Evolutionary conservation across 2,797 vertebrate species (phyloP).

Genomic region (Staurois parvus): DNA sequence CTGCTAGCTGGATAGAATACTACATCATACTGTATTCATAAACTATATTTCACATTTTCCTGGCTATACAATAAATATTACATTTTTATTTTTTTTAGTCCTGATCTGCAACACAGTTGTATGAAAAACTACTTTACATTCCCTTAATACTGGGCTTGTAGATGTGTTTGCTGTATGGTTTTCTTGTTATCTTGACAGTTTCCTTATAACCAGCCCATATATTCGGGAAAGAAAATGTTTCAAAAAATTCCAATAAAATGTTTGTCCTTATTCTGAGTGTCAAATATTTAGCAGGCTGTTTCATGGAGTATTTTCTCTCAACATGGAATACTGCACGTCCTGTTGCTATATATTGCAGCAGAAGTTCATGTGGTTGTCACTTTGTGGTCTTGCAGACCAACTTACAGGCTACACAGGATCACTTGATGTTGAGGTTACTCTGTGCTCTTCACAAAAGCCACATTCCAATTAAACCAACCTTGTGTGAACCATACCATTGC

Average conservation of each 20-base stretch:
- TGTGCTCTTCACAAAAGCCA: neutral
- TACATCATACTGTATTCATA: too few relatives aligned
- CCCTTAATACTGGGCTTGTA: too few relatives aligned
- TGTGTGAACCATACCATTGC: neutral
- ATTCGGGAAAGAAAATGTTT: neutral
- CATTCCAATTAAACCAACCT: neutral
- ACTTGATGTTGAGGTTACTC: neutral
- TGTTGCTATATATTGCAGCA: neutral
- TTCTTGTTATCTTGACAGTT: neutral
- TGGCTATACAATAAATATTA: too few relatives aligned
- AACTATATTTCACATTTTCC: too few relatives aligned
- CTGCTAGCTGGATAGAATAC: too few relatives aligned
- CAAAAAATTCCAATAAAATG: neutral
- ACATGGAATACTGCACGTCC: neutral
- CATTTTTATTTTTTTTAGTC: too few relatives aligned
- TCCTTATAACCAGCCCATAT: neutral
- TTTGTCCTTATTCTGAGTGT: neutral
- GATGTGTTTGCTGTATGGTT: neutral
- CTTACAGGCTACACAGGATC: neutral
- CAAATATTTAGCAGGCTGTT: neutral
- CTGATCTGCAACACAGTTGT: too few relatives aligned
- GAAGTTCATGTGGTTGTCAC: neutral
- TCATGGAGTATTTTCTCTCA: neutral
- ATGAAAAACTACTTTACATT: too few relatives aligned
- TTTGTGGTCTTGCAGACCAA: neutral